phyloP scores from a whole-genome alignment of 1,140 invertebrate genomes.

The Drosophila serrata region DNA sequence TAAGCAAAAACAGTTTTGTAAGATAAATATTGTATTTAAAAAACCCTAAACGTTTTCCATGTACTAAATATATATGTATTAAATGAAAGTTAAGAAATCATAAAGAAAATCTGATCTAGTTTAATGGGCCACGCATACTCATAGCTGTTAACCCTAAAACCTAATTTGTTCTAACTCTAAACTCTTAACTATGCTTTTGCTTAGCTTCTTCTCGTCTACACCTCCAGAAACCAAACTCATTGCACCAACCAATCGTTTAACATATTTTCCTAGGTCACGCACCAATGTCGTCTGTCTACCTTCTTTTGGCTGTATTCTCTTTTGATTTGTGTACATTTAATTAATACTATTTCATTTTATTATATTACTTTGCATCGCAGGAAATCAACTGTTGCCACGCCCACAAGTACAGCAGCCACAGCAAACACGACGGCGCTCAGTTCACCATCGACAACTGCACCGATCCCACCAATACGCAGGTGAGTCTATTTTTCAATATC shows the following conservation, averaged over 20 bases:
- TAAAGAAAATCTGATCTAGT: slow-evolving; percentile 30
- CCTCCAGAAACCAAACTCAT: slow-evolving; percentile 58
- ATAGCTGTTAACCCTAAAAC: slow-evolving; percentile 33
- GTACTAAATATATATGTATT: background rate
- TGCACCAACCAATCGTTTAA: slow-evolving; percentile 65
- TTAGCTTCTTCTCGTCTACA: slow-evolving; percentile 61
- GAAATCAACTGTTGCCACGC: slow-evolving; percentile 67
- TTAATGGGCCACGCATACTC: slow-evolving; percentile 26
- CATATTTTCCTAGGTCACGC: slow-evolving; percentile 73
- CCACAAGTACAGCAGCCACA: slow-evolving; percentile 57
- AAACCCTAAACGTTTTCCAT: background rate
- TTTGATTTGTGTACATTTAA: background rate
- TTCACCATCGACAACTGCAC: slow-evolving; percentile 70
- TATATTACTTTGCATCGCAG: slow-evolving; percentile 29
- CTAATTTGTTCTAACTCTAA: slow-evolving; percentile 44
- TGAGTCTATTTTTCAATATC: slow-evolving; percentile 24
- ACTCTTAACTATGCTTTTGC: slow-evolving; percentile 64
- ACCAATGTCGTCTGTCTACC: slow-evolving; percentile 75
- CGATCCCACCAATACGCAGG: slow-evolving; percentile 80
- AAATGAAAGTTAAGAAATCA: background rate
- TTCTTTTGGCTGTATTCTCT: slow-evolving; percentile 20
- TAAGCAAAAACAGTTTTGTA: background rate
- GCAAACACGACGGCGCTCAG: slow-evolving; percentile 64
- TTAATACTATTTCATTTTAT: slow-evolving; percentile 6
- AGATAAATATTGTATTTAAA: background rate